Evolutionary conservation across 2,888 invertebrate genomes (phyloP).

Genomic region (Glyphotaelius pellucidus): DNA sequence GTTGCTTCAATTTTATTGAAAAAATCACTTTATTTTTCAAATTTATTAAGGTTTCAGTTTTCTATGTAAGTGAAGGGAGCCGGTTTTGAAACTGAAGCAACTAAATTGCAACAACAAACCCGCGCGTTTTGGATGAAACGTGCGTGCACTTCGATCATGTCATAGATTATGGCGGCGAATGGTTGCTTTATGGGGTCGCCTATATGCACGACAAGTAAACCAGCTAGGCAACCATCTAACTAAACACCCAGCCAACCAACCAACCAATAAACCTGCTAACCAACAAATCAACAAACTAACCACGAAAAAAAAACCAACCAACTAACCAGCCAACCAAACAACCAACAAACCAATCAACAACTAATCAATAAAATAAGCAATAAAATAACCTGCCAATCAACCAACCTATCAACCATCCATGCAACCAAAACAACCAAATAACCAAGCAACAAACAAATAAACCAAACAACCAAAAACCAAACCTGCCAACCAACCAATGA

Average conservation of each 20-base stretch:
- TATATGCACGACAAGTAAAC: neutral
- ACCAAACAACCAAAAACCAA: no score
- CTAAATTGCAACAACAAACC: constrained; percentile 7
- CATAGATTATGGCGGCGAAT: constrained; percentile 16
- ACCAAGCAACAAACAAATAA: no score
- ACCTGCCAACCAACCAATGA: no score
- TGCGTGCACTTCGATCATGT: constrained; percentile 14
- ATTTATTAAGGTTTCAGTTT: no score
- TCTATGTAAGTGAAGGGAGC: neutral
- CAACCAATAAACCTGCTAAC: neutral
- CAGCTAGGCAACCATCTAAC: neutral
- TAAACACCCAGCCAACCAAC: neutral
- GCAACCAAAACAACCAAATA: no score
- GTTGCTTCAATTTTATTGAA: no score
- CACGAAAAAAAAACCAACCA: neutral
- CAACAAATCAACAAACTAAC: neutral
- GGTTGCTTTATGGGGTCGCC: neutral
- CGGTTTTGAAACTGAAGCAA: neutral
- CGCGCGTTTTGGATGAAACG: constrained; percentile 31
- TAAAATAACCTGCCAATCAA: no score
- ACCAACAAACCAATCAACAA: no score
- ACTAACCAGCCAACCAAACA: no score
- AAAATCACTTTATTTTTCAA: no score
- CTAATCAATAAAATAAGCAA: no score
- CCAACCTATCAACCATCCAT: no score